Conservation (phyloP, 2,888 invertebrate species). For the Uloborus plumipes region DNA sequence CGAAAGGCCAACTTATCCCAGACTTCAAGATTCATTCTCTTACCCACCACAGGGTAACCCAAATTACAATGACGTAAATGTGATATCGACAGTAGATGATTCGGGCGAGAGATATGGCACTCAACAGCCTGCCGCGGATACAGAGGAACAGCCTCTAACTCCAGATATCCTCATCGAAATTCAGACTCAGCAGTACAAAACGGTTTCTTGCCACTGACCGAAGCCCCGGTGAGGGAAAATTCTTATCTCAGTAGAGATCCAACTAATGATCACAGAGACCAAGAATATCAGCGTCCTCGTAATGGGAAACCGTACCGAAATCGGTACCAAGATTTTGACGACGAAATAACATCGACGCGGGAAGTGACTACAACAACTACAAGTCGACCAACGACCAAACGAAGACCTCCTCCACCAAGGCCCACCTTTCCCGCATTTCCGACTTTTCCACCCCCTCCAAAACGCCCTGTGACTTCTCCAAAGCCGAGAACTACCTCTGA, state of each 20-base stretch:
- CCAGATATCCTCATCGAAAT: not conserved
- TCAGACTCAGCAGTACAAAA: constrained; percentile 13
- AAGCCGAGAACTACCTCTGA: constrained; percentile 8
- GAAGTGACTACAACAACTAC: not conserved
- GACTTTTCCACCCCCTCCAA: constrained; percentile 53
- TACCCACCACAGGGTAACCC: constrained; percentile 16
- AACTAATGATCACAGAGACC: not conserved
- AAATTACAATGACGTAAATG: constrained; percentile 27
- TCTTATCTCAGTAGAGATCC: not conserved
- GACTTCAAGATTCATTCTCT: constrained; percentile 14
- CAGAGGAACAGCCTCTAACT: constrained; percentile 2
- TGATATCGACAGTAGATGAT: constrained; percentile 23
- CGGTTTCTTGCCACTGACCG: constrained; percentile 29
- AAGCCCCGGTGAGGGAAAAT: not conserved
- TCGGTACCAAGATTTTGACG: constrained; percentile 22
- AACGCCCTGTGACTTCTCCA: constrained; percentile 33
- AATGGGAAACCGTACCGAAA: constrained; percentile 15
- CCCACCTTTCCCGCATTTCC: constrained; percentile 61
- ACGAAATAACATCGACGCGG: constrained; percentile 22
- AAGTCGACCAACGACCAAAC: constrained; percentile 16
- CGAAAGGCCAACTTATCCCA: not conserved
- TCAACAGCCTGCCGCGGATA: constrained; percentile 13
- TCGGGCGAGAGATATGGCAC: not conserved
- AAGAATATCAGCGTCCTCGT: not conserved
- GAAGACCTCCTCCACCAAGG: constrained; percentile 41